Evolutionary conservation across 53 echinoderm and acorn worm genomes (phyloP), one percentile per base, ranked within the genome.

Genomic region (Zoroaster sp.): DNA sequence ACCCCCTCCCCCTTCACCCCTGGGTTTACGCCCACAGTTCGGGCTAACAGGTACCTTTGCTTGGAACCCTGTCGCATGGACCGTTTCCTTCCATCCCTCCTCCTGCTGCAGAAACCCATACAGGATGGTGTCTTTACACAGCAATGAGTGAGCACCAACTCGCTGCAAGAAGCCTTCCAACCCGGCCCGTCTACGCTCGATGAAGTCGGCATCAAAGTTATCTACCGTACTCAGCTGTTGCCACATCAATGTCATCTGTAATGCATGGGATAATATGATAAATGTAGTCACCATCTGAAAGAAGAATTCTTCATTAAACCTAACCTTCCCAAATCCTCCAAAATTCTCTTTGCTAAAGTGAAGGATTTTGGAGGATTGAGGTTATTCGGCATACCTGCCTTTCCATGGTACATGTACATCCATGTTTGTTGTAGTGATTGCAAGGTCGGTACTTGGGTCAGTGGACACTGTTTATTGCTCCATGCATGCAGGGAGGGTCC

Each of bases 141-240:
- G 89, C 73, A 78, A 34, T 11, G 88, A 89, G 46, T 98, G 98
- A 30, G 94, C 82, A 28, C 95, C 98, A 0, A 98, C 93, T 66
- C 98, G 90, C 79, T 92, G 95, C 21, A 98, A 74, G 85, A 98
- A 98, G 11, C 94, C 93, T 85, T 98, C 95, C 35, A 98, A 76
- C 30, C 95, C 97, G 1, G 94, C 86, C 35, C 98, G 87, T 36
- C 98, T 79, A 67, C 95, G 80, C 85, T 97, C 97, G 15, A 97
- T 90, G 78, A 97, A 97, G 77, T 97, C 97, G 4, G 95, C 90
- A 78, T 97, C 97, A 93, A 97, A 97, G 83, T 97, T 95, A 75
- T 97, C 97, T n/a, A 95, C 95, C 6, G 97, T 97, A 28, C 94
- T 91, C 73, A 97, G 70, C 75, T 97, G 95, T 53, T 97, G 97